Conservation (phyloP, 2,797 vertebrate genomes). For the Nothura maculosa region DNA sequence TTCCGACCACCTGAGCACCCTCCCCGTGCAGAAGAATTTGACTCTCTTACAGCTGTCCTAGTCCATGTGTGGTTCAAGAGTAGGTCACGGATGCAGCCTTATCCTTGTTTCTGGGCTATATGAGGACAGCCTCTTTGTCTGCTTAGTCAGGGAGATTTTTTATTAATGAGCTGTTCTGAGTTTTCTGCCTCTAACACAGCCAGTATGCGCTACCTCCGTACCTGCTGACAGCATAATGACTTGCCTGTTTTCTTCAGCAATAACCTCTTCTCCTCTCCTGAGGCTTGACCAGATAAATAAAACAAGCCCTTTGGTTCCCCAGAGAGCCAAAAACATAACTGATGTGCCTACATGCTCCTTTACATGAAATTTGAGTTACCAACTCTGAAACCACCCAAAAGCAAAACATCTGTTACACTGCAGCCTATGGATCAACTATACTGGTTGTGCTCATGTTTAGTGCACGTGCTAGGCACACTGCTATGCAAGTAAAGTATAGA, state of each 20-base stretch:
- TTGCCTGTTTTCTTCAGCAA: neutral
- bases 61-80: neutral
- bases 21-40: neutral
- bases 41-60: neutral
- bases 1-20: neutral
- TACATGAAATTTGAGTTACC: neutral
- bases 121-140: neutral
- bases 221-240: neutral
- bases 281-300: neutral
- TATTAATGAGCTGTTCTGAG: neutral
- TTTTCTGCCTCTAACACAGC: neutral
- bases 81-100: neutral
- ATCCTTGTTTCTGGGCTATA: neutral
- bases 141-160: neutral
- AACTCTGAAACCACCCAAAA: neutral
- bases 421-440: neutral
- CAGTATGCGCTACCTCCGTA: neutral
- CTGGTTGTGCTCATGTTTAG: neutral
- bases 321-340: rapidly evolving
- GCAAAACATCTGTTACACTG: rapidly evolving
- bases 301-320: neutral
- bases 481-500: neutral
- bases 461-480: rapidly evolving
- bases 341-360: rapidly evolving
- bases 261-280: neutral